phyloP scores from a whole-genome alignment of 2,113 vertebrate genomes.

The Anguilla japonica region DNA sequence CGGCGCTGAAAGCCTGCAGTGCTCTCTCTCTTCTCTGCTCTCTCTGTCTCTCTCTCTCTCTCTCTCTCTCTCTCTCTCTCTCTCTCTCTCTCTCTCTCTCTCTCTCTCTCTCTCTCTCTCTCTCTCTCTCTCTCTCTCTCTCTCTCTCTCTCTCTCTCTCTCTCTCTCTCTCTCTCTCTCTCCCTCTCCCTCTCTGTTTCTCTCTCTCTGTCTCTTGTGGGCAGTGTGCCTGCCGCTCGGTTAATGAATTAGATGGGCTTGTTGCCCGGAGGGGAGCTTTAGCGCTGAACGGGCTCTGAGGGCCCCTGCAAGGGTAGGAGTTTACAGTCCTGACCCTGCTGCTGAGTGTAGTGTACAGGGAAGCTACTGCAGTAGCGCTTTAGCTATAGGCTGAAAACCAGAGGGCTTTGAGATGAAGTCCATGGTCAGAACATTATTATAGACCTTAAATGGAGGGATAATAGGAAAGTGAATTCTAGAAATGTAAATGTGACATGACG shows the following conservation, averaged over 20 bases:
- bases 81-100: too few species aligned
- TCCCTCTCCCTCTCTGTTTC: too few species aligned
- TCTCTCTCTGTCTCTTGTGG: conserved; percentile 8
- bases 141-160: too few species aligned
- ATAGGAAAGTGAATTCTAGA: background rate
- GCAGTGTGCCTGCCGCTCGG: conserved; percentile 31
- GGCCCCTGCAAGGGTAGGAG: conserved; percentile 27
- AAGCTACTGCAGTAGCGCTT: background rate
- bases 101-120: too few species aligned
- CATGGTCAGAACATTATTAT: background rate
- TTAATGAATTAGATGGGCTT: conserved; percentile 58
- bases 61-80: too few species aligned
- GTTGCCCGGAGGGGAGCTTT: conserved; percentile 39
- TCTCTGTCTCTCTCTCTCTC: too few species aligned
- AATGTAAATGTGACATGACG: background rate
- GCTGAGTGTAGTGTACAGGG: too few species aligned
- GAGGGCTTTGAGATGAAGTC: background rate
- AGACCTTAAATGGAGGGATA: background rate
- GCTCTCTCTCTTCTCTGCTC: background rate
- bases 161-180: too few species aligned
- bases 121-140: too few species aligned
- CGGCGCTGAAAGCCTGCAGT: conserved; percentile 33
- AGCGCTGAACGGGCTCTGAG: conserved; percentile 9
- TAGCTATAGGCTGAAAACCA: background rate
- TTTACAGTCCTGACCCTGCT: background rate